Evolutionary conservation across 2,797 vertebrate species (phyloP), one percentile per base, ranked within the genome.

Genomic region (Gymnoscopelus braueri): DNA sequence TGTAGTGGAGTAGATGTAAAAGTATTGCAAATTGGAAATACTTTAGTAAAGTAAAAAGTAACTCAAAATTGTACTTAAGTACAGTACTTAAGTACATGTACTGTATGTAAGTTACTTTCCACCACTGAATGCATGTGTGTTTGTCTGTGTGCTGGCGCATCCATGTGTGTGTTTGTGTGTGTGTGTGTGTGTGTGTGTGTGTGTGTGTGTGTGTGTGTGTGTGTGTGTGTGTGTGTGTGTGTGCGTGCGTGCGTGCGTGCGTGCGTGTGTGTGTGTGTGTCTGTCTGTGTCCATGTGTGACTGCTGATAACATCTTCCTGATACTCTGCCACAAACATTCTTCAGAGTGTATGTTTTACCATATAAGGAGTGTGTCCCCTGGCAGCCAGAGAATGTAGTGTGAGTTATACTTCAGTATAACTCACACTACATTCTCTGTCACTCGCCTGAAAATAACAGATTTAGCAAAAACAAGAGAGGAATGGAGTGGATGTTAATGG

Each of bases 341-440:
- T 77, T 91, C 84, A 84, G 90, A 88, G 88, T 92, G 87, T 44
- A 44, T 85, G 86, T 94, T 95, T 97, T 93, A 92, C 95, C 94
- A 93, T 95, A 95, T 95, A 95, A 94, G 94, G 94, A 69, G 24
- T 78, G 79, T 54, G 62, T 90, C 85, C 78, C 32, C 69, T 79
- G 85, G 83, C 85, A 86, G 84, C 82, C 29, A 3, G 80, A 85
- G 91, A 95, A 94, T 92, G 82, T 88, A 87, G 82, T 84, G 78
- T 75, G 77, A 75, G 69, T 83, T 93, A 93, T 44, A 44, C 39
- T 10, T 8, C 10, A 44, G 7, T 1, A 8, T 44, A 44, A 44
- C 9, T 44, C 10, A 44, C 10, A 44, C 39, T 44, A n/a, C n/a
- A n/a, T n/a, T n/a, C n/a, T n/a, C n/a, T 10, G 39, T 44, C 39